Base-by-base conservation (phyloP, 2,888 invertebrate species). In the Tenthredo mesomela region DNA sequence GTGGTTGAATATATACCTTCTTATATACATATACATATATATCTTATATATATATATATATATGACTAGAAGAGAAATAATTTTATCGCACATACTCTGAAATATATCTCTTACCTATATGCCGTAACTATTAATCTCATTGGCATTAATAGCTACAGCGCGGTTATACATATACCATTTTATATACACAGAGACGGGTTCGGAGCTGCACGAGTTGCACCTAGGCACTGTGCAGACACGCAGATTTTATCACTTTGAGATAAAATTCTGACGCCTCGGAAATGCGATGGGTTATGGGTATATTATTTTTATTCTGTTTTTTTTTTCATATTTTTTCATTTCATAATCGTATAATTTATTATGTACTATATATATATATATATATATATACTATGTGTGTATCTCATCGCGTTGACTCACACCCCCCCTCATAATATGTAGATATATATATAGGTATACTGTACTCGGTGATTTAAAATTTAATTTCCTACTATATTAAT, bases 111-210 rank as follows among this genome's bases (percentile, higher is more conserved):
- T 9, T 58, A 73, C 58, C 75, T 73, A 21, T 73, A 21, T 54
- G 33, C 80, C 25, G 78, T 33, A 33, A 84, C 80, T 82, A 54
- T 80, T 80, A 84, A 80, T 84, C 71, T 78, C 82, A 80, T 80
- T 84, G 50, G 80, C 80, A 80, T 80, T 84, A 33, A 80, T 80
- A 6, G n/a, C 71, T 21, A 21, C 71, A 37, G 25, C 25, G 21
- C 21, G 21, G 43, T 37, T 33, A 29, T 61, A 61, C 37, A n/a
- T 33, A 29, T 61, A 61, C 37, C 37, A 29, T 29, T 29, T 1
- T 21, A n/a, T 54, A n/a, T 54, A 54, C n/a, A 54, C n/a, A 54
- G 54, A 54, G 54, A 54, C 7, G 6, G 54, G 54, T 54, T 54
- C 6, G n/a, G n/a, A n/a, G 47, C 47, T 15, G 47, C 47, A 21